Evolutionary conservation across 2,113 vertebrate genomes (phyloP).

Genomic region (Hemichromis elongatus): DNA sequence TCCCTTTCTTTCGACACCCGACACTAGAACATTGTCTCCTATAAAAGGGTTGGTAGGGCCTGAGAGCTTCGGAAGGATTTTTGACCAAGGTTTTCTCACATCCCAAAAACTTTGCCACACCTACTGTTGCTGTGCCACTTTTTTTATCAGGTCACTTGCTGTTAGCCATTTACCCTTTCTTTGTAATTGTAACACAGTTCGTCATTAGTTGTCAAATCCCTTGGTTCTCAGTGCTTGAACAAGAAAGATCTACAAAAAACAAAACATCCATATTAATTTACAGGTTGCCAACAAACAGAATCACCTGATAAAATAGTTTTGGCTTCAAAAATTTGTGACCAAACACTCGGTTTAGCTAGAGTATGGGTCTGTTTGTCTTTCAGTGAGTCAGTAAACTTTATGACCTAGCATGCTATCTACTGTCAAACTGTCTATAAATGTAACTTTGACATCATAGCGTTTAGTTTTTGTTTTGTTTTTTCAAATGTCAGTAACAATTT

Average conservation of each 20-base stretch:
- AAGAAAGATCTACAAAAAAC: neutral
- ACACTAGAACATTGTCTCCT: constrained; percentile 74
- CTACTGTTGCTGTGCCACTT: constrained; percentile 82
- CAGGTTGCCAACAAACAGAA: neutral
- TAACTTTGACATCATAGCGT: neutral
- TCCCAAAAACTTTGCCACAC: constrained; percentile 96
- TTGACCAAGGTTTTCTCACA: constrained; percentile 95
- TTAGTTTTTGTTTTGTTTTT: neutral
- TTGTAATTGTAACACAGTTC: neutral
- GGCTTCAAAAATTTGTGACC: neutral
- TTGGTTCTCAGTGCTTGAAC: neutral
- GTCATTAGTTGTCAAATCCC: neutral
- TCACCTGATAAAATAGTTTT: constrained; percentile 47
- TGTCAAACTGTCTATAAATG: neutral
- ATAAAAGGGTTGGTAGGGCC: constrained; percentile 80
- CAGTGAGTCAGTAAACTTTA: neutral
- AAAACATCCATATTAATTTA: neutral
- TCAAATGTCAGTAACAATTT: neutral
- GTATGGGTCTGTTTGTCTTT: neutral
- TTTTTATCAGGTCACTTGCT: constrained; percentile 73
- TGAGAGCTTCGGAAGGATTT: constrained; percentile 98
- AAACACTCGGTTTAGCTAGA: neutral
- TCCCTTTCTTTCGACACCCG: neutral
- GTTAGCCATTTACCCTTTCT: constrained; percentile 49
- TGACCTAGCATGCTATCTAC: neutral